phyloP scores from a whole-genome alignment of 2,113 vertebrate species.

The Calyptomena viridis region DNA sequence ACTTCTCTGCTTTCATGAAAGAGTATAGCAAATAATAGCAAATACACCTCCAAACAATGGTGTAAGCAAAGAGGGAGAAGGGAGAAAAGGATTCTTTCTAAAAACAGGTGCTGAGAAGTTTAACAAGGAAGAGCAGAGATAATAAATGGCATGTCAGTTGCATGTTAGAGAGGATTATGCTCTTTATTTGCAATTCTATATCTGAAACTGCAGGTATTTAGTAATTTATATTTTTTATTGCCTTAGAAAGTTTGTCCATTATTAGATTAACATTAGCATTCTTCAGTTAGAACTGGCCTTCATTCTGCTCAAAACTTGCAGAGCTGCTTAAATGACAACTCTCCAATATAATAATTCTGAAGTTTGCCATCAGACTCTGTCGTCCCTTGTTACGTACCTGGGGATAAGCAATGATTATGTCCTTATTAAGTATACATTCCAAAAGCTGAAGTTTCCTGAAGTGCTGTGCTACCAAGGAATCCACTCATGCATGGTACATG shows the following conservation, averaged over 20 bases:
- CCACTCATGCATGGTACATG: background rate
- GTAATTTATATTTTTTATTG: background rate
- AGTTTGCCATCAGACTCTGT: background rate
- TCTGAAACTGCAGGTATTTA: background rate
- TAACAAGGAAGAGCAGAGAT: background rate
- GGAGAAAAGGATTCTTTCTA: background rate
- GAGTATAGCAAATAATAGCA: background rate
- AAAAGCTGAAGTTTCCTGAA: background rate
- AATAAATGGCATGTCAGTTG: background rate
- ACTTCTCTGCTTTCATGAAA: background rate
- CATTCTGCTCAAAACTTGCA: background rate
- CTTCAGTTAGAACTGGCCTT: background rate
- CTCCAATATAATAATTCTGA: background rate
- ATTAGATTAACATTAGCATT: background rate
- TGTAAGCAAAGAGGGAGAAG: background rate
- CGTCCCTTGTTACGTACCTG: background rate
- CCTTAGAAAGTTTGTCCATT: background rate
- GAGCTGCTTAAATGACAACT: background rate
- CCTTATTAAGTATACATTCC: background rate
- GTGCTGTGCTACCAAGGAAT: background rate
- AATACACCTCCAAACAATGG: background rate
- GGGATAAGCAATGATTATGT: background rate
- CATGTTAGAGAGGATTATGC: background rate
- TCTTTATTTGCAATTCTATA: background rate
- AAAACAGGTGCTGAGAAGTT: background rate